A percentile compares a stretch with the other conserved stretches of the same genome.
Conservation (phyloP, 2,888 invertebrate species). For the Agriotes lineatus region DNA sequence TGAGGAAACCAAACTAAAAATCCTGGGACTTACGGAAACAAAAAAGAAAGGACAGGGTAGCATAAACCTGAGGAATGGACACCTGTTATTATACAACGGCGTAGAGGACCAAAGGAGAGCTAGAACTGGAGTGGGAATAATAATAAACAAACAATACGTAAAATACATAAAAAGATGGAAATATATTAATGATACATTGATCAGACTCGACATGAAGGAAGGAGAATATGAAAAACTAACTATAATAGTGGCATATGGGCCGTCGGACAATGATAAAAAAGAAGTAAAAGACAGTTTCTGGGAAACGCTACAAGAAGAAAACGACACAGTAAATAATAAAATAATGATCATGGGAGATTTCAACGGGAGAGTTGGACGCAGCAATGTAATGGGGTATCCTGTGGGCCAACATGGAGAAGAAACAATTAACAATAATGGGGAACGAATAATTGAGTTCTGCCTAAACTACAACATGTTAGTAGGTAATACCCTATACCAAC, state of each 20-base stretch:
- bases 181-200: too few relatives aligned
- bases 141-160: too few relatives aligned
- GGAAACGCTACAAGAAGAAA: neutral
- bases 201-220: neutral
- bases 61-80: conserved; percentile 35
- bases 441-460: neutral
- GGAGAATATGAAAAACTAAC: neutral
- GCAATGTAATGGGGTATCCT: too few relatives aligned
- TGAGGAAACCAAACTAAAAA: conserved; percentile 57
- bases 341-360: too few relatives aligned
- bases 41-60: conserved; percentile 32
- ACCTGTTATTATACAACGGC: conserved; percentile 29
- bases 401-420: too few relatives aligned
- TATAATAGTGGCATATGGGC: too few relatives aligned
- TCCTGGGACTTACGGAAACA: conserved; percentile 51
- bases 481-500: neutral
- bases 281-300: neutral
- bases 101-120: neutral
- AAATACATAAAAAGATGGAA: too few relatives aligned
- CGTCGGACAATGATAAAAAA: neutral
- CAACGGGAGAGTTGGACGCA: too few relatives aligned
- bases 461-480: neutral
- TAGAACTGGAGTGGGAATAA: too few relatives aligned
- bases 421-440: too few relatives aligned
- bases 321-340: neutral